phyloP scores from a whole-genome alignment of 2,888 invertebrate species.

The Cheilosia scutellata region DNA sequence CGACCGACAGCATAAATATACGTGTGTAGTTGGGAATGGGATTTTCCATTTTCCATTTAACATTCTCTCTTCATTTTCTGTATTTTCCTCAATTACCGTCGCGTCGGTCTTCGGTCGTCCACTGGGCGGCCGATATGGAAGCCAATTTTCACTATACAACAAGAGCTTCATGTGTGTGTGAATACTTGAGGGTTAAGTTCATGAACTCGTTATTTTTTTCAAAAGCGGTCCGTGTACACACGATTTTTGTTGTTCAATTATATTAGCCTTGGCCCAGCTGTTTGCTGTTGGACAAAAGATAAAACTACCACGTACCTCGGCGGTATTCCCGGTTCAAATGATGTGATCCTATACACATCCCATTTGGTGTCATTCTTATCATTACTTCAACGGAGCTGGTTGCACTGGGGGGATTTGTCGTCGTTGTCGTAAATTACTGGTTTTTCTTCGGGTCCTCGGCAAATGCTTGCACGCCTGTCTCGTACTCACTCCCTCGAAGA shows the following conservation, averaged over 20 bases:
- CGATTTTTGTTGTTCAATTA: slow-evolving; percentile 47
- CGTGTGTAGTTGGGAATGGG: slow-evolving; percentile 34
- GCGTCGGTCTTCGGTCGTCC: slow-evolving; percentile 3
- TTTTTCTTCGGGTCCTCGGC: no score
- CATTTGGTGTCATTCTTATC: slow-evolving; percentile 43
- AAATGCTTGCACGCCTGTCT: background rate
- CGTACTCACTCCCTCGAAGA: background rate
- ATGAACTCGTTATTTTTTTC: slow-evolving; percentile 36
- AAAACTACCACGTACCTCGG: slow-evolving; percentile 24
- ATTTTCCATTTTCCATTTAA: slow-evolving; percentile 59
- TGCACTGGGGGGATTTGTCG: background rate
- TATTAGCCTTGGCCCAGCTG: slow-evolving; percentile 64
- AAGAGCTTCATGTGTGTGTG: background rate
- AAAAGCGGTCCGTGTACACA: slow-evolving; percentile 6
- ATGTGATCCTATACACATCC: slow-evolving; percentile 34
- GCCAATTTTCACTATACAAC: slow-evolving; percentile 53
- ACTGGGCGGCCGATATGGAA: slow-evolving; percentile 16
- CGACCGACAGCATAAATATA: slow-evolving; percentile 36
- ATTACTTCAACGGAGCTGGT: background rate
- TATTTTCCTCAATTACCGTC: slow-evolving; percentile 51
- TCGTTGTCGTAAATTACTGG: slow-evolving; percentile 4
- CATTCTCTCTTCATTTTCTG: slow-evolving; percentile 49
- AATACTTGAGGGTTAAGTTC: slow-evolving; percentile 70
- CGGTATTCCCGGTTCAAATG: slow-evolving; percentile 14
- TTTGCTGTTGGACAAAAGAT: slow-evolving; percentile 30